phyloP scores from a whole-genome alignment of 1,140 invertebrate species.

The Dolichoris vasculosae region DNA sequence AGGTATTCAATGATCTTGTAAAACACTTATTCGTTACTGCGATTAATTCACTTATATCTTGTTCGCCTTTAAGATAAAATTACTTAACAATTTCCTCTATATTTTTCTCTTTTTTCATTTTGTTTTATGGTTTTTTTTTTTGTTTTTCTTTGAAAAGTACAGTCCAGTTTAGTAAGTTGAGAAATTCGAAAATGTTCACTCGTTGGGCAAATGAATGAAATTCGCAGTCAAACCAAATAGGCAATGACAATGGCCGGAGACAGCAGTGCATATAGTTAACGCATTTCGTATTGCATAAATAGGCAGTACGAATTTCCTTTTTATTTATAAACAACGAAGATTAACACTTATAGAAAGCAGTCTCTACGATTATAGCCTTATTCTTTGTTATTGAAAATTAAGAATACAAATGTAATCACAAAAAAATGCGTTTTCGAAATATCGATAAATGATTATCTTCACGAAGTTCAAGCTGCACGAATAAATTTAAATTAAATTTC shows the following conservation, averaged over 20 bases:
- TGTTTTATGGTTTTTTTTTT: neutral
- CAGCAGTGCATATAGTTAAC: constrained; percentile 55
- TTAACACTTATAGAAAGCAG: constrained; percentile 45
- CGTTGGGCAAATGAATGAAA: neutral
- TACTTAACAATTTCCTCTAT: neutral
- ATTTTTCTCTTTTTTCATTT: neutral
- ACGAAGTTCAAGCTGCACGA: neutral
- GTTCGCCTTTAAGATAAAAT: neutral
- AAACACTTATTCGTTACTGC: constrained; percentile 27
- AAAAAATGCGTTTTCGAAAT: neutral
- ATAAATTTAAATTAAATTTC: constrained; percentile 3
- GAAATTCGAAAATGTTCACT: neutral
- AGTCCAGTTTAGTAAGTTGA: neutral
- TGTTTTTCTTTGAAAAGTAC: neutral
- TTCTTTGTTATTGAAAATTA: neutral
- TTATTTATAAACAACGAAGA: constrained; percentile 46
- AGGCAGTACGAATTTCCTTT: constrained; percentile 57
- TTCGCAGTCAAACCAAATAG: neutral
- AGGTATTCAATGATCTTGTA: constrained; percentile 48
- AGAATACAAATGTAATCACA: neutral
- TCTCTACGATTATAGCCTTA: constrained; percentile 24
- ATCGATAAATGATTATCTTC: neutral
- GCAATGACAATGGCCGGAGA: constrained; percentile 45
- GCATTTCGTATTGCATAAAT: constrained; percentile 53
- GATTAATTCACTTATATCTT: constrained; percentile 22